These are phyloP conservation scores for Drosophila albomicans DNA, from an alignment of 1,140 invertebrate species.

Conservation along the genomic window DNA sequence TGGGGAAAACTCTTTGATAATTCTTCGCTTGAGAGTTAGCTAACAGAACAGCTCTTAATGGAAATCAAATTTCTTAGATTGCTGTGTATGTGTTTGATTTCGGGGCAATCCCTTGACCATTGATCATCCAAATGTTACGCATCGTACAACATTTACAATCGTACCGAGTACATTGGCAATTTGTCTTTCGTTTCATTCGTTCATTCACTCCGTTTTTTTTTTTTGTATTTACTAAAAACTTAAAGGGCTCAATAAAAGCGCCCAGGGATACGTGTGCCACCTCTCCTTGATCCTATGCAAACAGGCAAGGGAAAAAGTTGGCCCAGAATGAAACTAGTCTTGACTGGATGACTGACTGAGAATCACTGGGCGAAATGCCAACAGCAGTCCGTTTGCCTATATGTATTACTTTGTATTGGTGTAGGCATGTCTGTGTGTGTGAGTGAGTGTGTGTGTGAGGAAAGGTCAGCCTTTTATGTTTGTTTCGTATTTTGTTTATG, in stretches of 20 bases:
- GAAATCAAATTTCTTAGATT: slow-evolving; percentile 71
- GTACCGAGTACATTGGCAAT: slow-evolving; percentile 61
- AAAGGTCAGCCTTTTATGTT: slow-evolving; percentile 77
- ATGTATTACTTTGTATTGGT: slow-evolving; percentile 3
- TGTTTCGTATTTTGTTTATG: slow-evolving; percentile 83
- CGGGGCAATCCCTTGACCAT: slow-evolving; percentile 40
- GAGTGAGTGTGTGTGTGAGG: slow-evolving; percentile 32
- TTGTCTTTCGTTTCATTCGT: slow-evolving; percentile 37
- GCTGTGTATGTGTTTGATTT: neutral
- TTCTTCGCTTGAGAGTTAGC: slow-evolving; percentile 29
- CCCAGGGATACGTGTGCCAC: slow-evolving; percentile 66
- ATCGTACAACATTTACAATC: slow-evolving; percentile 62
- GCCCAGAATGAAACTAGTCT: slow-evolving; percentile 47
- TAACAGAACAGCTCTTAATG: slow-evolving; percentile 48
- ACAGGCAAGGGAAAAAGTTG: slow-evolving; percentile 47
- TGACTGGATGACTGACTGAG: slow-evolving; percentile 37
- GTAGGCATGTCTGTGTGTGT: slow-evolving; percentile 28
- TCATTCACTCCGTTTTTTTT: slow-evolving; percentile 38
- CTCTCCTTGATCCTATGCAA: slow-evolving; percentile 75
- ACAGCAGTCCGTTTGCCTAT: slow-evolving; percentile 21
- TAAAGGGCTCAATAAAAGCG: slow-evolving; percentile 81
- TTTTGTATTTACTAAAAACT: slow-evolving; percentile 81
- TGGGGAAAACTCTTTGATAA: slow-evolving; percentile 55
- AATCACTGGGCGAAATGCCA: slow-evolving; percentile 42
- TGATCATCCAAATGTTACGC: slow-evolving; percentile 66